Percentiles rank a stretch among this genome's conserved stretches.
Evolutionary conservation across 1,140 invertebrate genomes (phyloP).

Genomic region (Xylocopa sonorina): DNA sequence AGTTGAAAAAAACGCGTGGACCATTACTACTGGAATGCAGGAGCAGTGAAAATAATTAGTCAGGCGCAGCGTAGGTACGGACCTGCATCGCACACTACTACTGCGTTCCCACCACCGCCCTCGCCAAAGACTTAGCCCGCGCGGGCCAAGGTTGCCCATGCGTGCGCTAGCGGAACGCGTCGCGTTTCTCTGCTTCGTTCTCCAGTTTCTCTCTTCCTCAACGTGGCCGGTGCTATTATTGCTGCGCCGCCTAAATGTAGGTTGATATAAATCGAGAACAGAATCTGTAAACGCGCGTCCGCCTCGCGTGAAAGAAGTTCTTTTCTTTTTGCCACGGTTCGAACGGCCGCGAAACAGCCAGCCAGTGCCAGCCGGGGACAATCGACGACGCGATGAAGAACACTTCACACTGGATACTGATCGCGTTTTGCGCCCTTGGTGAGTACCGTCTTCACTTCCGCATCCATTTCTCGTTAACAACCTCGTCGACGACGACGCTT

Average conservation of each 20-base stretch:
- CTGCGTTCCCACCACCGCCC: too few species aligned
- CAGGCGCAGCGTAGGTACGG: too few species aligned
- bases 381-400: conserved; percentile 11
- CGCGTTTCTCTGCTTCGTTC: conserved; percentile 36
- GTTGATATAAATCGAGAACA: conserved; percentile 56
- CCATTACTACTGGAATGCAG: too few species aligned
- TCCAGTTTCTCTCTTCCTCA: conserved; percentile 44
- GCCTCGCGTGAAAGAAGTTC: too few species aligned
- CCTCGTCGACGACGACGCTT: background rate
- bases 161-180: conserved; percentile 2
- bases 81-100: too few species aligned
- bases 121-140: too few species aligned
- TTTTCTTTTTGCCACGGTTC: conserved; percentile 20
- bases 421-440: conserved; percentile 5
- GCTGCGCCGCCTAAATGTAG: conserved; percentile 60
- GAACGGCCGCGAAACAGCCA: too few species aligned
- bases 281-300: conserved; percentile 23
- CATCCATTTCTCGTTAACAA: too few species aligned
- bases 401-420: background rate
- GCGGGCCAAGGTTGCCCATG: too few species aligned
- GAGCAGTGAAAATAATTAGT: too few species aligned
- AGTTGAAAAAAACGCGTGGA: too few species aligned
- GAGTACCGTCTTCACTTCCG: background rate
- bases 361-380: background rate
- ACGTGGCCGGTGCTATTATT: conserved; percentile 56